Conservation (phyloP, 2,797 vertebrate species). For the Orestias chungarensis region DNA sequence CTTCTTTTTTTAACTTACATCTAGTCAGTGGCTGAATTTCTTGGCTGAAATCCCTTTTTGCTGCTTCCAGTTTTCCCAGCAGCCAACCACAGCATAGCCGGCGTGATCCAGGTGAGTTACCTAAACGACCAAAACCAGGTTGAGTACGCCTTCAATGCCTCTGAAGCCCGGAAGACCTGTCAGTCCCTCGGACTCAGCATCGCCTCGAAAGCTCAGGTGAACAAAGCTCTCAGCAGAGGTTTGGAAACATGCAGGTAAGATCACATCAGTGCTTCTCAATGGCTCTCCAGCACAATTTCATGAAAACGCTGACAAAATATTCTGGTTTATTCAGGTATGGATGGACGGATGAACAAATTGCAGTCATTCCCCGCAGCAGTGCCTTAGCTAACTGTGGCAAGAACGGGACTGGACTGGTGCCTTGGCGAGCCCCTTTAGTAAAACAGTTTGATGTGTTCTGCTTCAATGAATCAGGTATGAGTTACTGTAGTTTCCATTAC, state of each 20-base stretch:
- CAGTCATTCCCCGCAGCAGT: slow-evolving; percentile 75
- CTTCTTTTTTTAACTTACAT: not conserved
- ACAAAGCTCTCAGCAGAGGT: slow-evolving; percentile 60
- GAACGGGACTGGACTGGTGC: slow-evolving; percentile 66
- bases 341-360: slow-evolving; percentile 81
- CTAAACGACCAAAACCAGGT: slow-evolving; percentile 25
- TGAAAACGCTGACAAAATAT: not conserved
- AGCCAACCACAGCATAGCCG: slow-evolving; percentile 56
- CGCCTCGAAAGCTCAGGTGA: slow-evolving; percentile 73
- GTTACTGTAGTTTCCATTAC: not conserved
- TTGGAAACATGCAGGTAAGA: slow-evolving; percentile 82
- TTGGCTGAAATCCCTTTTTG: slow-evolving; percentile 5
- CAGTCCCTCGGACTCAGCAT: slow-evolving; percentile 62
- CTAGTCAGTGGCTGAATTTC: not conserved
- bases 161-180: slow-evolving; percentile 72
- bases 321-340: slow-evolving; percentile 68
- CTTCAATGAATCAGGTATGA: slow-evolving; percentile 78
- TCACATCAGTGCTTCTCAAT: not conserved
- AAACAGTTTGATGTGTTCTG: slow-evolving; percentile 79
- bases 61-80: slow-evolving; percentile 67
- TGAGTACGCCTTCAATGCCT: slow-evolving; percentile 72
- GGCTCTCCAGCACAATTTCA: not conserved
- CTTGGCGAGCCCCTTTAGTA: slow-evolving; percentile 61
- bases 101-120: slow-evolving; percentile 68
- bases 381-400: slow-evolving; percentile 62